Conservation (phyloP, 2,113 vertebrate genomes). For the Naja naja region DNA sequence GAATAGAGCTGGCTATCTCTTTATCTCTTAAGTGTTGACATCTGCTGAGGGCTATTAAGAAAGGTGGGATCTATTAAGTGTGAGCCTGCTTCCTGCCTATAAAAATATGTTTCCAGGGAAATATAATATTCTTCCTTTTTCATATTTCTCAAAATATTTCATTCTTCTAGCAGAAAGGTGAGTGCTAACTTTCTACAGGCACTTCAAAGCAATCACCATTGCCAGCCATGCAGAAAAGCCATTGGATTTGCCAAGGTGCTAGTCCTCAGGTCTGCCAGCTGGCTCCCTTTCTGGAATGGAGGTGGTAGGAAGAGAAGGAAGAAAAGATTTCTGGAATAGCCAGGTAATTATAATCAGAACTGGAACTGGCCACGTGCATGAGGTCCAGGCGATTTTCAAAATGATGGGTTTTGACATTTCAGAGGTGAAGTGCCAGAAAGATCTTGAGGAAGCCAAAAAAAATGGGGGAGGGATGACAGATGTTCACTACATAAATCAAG, state of each 20-base stretch:
- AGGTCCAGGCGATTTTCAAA: neutral
- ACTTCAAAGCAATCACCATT: slow-evolving; percentile 49
- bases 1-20: too few species aligned
- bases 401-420: neutral
- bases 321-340: neutral
- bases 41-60: too few species aligned
- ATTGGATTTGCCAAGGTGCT: neutral
- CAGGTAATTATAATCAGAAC: too few species aligned
- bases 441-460: neutral
- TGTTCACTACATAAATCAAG: neutral
- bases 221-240: slow-evolving; percentile 26
- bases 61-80: too few species aligned
- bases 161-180: too few species aligned
- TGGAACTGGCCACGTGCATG: neutral
- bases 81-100: too few species aligned
- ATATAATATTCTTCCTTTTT: too few species aligned
- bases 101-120: too few species aligned
- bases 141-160: too few species aligned
- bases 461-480: neutral
- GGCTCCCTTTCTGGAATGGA: fast-evolving
- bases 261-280: neutral
- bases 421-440: neutral
- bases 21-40: too few species aligned
- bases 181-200: neutral
- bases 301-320: neutral